These are phyloP conservation scores for Tachystola acroxantha DNA, from an alignment of 2,888 invertebrate genomes.

Conservation along the genomic window DNA sequence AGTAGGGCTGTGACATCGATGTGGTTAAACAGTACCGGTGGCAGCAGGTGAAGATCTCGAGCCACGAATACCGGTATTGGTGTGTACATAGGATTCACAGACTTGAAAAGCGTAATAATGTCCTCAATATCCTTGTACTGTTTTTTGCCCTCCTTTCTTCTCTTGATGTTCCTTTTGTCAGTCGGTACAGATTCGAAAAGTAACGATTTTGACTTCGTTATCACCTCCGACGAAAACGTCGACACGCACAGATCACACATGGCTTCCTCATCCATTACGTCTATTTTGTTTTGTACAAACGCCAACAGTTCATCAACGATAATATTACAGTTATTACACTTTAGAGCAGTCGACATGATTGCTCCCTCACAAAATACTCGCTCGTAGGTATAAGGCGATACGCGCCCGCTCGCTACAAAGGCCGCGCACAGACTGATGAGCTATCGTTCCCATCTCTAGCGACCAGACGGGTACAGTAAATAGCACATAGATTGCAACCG, in stretches of 20 bases:
- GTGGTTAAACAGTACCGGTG: slow-evolving; percentile 11
- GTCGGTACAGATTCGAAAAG: slow-evolving; percentile 12
- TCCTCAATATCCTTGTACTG: slow-evolving; percentile 9
- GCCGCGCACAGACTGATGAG: no score
- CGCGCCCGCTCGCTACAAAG: no score
- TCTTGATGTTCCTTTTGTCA: slow-evolving; percentile 1
- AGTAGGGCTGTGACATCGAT: slow-evolving; percentile 13
- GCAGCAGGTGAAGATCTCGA: slow-evolving; percentile 10
- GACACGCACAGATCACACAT: slow-evolving; percentile 13
- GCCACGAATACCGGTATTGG: slow-evolving; percentile 14
- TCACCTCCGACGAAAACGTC: slow-evolving; percentile 14
- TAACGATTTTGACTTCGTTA: slow-evolving; percentile 14
- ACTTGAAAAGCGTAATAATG: slow-evolving; percentile 12
- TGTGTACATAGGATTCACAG: slow-evolving; percentile 4
- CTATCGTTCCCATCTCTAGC: slow-evolving; percentile 44
- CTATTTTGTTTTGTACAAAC: slow-evolving; percentile 17
- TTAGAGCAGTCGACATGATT: no score
- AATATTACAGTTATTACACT: slow-evolving; percentile 9
- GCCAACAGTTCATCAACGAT: slow-evolving; percentile 9
- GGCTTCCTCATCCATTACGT: slow-evolving; percentile 15
- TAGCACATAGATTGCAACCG: no score
- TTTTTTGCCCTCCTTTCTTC: slow-evolving; percentile 12
- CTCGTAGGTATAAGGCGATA: no score
- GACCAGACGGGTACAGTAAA: slow-evolving; percentile 60
- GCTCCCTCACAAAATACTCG: no score